phyloP scores from a whole-genome alignment of 2,888 invertebrate species.

The Aphodius granarius region DNA sequence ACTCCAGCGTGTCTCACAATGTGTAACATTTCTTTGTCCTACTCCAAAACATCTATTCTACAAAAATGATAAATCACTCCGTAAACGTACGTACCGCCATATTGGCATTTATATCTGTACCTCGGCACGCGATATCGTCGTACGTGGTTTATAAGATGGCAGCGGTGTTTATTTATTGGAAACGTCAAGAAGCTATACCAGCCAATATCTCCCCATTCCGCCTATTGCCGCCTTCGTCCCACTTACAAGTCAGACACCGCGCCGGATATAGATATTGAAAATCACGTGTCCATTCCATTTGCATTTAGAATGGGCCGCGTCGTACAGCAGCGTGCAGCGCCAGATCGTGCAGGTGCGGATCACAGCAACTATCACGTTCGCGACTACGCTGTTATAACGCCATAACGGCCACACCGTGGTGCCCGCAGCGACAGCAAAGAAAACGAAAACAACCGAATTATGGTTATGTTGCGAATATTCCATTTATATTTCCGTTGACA shows the following conservation, averaged over 20 bases:
- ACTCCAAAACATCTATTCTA: too few species aligned
- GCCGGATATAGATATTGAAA: conserved; percentile 3
- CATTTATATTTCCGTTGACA: conserved; percentile 2
- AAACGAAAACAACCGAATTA: background rate
- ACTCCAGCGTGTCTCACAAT: too few species aligned
- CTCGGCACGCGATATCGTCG: background rate
- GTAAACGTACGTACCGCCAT: too few species aligned
- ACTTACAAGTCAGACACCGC: background rate
- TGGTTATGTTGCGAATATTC: background rate
- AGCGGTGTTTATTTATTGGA: background rate
- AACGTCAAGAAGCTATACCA: background rate
- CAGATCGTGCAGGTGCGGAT: background rate
- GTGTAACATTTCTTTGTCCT: too few species aligned
- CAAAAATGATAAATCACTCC: too few species aligned
- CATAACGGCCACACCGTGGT: background rate
- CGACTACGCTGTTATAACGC: conserved; percentile 3
- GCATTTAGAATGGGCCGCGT: conserved; percentile 3
- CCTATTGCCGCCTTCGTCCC: conserved; percentile 1
- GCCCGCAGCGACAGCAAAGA: background rate
- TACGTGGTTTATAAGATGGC: background rate
- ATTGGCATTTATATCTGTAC: background rate
- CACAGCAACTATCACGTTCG: conserved; percentile 7
- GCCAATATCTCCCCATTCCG: conserved; percentile 1
- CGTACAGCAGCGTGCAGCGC: too few species aligned
- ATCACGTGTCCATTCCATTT: conserved; percentile 11